phyloP scores from a whole-genome alignment of 2,888 invertebrate genomes.

The Sphinx pinastri region DNA sequence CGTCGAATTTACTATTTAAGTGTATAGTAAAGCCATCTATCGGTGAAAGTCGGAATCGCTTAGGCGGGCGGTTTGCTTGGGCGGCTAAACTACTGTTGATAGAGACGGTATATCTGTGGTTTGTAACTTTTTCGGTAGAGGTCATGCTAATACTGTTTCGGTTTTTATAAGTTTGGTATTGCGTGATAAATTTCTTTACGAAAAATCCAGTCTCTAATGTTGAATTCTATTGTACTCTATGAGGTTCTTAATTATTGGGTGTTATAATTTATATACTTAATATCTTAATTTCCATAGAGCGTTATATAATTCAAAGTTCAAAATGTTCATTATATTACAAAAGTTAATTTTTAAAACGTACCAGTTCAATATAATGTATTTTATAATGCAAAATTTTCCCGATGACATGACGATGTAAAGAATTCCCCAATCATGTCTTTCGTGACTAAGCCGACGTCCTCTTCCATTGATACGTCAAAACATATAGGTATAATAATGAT shows the following conservation, averaged over 20 bases:
- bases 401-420: background rate
- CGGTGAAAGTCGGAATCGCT: background rate
- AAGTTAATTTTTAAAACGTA: too few relatives aligned
- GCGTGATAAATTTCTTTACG: too few relatives aligned
- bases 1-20: background rate
- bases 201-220: too few relatives aligned
- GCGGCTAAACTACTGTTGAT: background rate
- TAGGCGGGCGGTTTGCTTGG: conserved; percentile 21
- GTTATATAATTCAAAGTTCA: too few relatives aligned
- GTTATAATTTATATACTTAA: too few relatives aligned
- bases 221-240: too few relatives aligned
- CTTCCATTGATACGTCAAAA: background rate
- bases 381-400: background rate
- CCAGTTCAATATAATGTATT: too few relatives aligned
- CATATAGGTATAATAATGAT: too few relatives aligned
- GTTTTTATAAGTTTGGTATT: too few relatives aligned
- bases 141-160: background rate
- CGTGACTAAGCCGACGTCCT: conserved; percentile 4
- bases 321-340: too few relatives aligned
- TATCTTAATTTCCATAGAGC: too few relatives aligned
- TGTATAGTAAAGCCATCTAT: background rate
- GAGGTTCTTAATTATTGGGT: too few relatives aligned
- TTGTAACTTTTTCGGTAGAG: background rate
- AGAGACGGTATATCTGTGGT: background rate
- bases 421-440: background rate